Conservation (phyloP, 2,113 vertebrate genomes). For the Panurus biarmicus region DNA sequence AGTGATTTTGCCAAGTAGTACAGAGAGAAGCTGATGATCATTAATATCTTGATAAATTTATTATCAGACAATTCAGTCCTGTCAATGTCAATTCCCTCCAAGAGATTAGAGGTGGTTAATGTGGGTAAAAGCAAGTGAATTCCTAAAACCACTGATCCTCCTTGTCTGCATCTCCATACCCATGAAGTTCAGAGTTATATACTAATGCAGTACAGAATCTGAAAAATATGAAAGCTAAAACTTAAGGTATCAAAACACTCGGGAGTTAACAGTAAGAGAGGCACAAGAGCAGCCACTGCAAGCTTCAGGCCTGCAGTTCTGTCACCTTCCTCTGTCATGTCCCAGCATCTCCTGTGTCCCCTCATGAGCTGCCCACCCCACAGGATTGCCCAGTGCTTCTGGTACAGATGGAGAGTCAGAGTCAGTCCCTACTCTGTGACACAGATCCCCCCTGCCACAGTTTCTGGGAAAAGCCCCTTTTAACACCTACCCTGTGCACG, state of each 20-base stretch:
- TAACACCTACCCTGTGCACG: fast-evolving
- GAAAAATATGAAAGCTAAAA: neutral
- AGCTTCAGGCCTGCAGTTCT: fast-evolving
- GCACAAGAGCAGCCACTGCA: neutral
- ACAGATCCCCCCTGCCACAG: neutral
- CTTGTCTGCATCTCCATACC: neutral
- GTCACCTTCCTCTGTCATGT: neutral
- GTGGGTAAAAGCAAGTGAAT: neutral
- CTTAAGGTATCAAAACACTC: neutral
- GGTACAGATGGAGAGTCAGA: neutral
- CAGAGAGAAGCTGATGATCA: constrained; percentile 43
- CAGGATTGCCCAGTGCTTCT: neutral
- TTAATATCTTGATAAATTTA: constrained; percentile 59
- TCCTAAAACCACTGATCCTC: neutral
- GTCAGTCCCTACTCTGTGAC: fast-evolving
- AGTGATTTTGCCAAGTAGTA: constrained; percentile 40
- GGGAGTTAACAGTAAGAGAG: neutral
- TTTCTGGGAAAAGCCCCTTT: neutral
- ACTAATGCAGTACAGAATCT: neutral
- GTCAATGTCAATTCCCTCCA: constrained; percentile 26
- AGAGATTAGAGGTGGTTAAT: neutral
- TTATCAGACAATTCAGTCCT: constrained; percentile 25
- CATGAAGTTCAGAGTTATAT: neutral
- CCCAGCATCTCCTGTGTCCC: neutral
- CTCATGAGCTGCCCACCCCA: fast-evolving